Evolutionary conservation across 2,888 invertebrate species (phyloP), one percentile per base, ranked within the genome.

Genomic region (Rhaphigaster nebulosa): DNA sequence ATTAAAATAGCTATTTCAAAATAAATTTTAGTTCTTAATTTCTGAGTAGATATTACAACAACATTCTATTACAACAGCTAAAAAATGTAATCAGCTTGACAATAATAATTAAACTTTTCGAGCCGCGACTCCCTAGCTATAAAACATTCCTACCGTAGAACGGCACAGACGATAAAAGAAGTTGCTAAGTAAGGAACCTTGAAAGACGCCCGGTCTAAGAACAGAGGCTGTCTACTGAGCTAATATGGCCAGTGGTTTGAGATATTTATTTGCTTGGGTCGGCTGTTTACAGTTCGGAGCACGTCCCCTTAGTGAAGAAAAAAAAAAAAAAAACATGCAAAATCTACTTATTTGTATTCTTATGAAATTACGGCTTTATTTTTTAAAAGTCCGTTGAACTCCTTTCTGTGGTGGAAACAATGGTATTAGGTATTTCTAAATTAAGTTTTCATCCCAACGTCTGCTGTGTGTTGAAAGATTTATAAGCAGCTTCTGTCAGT

Each of bases 101-200:
- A 5, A 6, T 56, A 23, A 23, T 56, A 56, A 23, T 1, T 56
- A 23, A 23, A 23, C 60, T 13, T 60, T 65, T 29, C 1, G 18
- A 10, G 12, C 12, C 13, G 29, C 29, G n/a, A 15, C n/a, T 29
- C 13, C n/a, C 0, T 10, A 1, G 29, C 65, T 65, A 60, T 60
- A n/a, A 60, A 12, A 65, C 29, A 65, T 65, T 65, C 29, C 65
- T 5, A 29, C 3, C 1, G 20, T 15, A 38, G 29, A n/a, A 60
- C n/a, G 52, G 0, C 3, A 38, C 12, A 76, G 70, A 76, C 70
- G 70, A 76, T 76, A 76, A 76, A 76, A 76, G 38, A 76, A 76
- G 70, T 76, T 76, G 70, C 70, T 76, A 76, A 76, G 34, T 76
- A 76, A 76, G 70, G 34, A 76, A 20, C 70, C 70, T 76, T 76